phyloP scores from a whole-genome alignment of 2,797 vertebrate species.

The Sus cebifrons region DNA sequence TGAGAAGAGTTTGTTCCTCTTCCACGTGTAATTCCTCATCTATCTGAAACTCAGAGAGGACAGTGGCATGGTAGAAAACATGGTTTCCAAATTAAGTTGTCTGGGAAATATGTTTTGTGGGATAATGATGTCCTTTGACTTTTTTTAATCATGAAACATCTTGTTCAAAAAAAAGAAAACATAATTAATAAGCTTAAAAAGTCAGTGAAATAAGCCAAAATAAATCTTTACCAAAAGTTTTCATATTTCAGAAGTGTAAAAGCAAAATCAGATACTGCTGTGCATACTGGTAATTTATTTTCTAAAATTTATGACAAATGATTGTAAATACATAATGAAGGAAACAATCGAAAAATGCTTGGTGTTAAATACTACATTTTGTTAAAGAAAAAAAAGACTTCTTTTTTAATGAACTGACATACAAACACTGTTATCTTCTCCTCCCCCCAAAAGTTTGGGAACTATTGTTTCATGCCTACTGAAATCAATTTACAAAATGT shows the following conservation, averaged over 20 bases:
- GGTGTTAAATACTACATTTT: background rate
- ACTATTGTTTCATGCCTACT: background rate
- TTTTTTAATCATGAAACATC: background rate
- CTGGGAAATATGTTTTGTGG: background rate
- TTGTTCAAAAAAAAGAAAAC: slow-evolving; percentile 21
- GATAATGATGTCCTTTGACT: background rate
- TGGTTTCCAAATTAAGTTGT: background rate
- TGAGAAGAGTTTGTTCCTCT: background rate
- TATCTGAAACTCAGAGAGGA: background rate
- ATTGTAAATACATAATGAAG: background rate
- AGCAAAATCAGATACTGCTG: background rate
- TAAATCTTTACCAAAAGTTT: background rate
- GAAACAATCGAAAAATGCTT: background rate
- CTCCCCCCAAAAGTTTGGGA: background rate
- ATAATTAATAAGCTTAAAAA: background rate
- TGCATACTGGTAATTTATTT: background rate
- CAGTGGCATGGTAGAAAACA: background rate
- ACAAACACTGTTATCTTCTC: background rate
- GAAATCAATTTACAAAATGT: background rate
- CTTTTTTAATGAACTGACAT: background rate
- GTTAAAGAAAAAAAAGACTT: background rate
- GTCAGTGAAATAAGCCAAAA: background rate
- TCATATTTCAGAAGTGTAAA: background rate
- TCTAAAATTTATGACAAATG: background rate
- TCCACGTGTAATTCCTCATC: background rate